A percentile compares a stretch with the other conserved stretches of the same genome.
Conservation (phyloP, 2,888 invertebrate species). For the Heterodera filipjevi region DNA sequence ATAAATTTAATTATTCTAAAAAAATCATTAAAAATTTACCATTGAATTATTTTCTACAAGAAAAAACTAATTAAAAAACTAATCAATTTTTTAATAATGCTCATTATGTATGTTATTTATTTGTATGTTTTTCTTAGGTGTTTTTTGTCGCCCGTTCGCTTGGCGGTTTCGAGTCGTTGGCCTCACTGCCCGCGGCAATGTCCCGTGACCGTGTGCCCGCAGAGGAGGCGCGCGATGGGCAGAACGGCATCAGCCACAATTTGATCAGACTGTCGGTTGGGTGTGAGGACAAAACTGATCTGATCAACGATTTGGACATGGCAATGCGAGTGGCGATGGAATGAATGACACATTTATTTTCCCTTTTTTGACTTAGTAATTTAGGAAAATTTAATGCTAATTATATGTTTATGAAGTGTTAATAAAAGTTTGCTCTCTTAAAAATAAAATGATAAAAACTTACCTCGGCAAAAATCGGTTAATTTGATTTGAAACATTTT, state of each 20-base stretch:
- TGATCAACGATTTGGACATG: conserved; percentile 81
- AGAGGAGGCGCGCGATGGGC: conserved; percentile 74
- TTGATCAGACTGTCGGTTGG: conserved; percentile 87
- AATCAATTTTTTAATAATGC: neutral
- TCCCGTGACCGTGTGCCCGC: conserved; percentile 91
- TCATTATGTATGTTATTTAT: neutral
- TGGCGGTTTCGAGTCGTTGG: conserved; percentile 91
- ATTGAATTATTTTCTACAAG: neutral
- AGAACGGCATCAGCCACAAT: conserved; percentile 81
- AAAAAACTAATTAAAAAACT: too few species aligned
- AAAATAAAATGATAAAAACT: too few species aligned
- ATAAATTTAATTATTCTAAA: neutral
- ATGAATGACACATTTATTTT: neutral
- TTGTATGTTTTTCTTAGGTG: neutral
- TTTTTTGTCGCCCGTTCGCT: conserved; percentile 81
- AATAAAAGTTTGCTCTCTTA: too few species aligned
- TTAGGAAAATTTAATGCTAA: too few species aligned
- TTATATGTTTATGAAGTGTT: too few species aligned
- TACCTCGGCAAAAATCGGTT: too few species aligned
- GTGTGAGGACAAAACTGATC: conserved; percentile 82
- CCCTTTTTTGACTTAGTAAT: too few species aligned
- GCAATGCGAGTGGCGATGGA: conserved; percentile 71
- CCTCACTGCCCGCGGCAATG: conserved; percentile 87
- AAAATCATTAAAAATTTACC: neutral
- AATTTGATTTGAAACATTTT: too few species aligned